These are phyloP conservation scores for cat (Felis catus) DNA, from an alignment of 2,113 vertebrate genomes.

Conservation along the genomic window DNA sequence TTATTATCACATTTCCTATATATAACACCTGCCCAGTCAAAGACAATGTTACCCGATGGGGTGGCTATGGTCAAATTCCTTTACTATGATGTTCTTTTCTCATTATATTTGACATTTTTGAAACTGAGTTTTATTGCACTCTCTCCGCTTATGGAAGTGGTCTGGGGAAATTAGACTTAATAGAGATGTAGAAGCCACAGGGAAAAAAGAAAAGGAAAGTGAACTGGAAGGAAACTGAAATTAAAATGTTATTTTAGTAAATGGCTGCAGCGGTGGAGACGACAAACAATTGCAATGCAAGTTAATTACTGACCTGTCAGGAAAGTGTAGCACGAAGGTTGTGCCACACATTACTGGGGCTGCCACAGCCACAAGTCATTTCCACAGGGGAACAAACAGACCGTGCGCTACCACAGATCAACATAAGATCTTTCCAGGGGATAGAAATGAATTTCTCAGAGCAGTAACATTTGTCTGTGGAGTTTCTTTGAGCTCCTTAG, in stretches of 20 bases:
- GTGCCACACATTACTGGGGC: conserved; percentile 61
- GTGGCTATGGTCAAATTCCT: conserved; percentile 64
- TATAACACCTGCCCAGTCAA: conserved; percentile 56
- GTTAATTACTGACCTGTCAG: conserved; percentile 64
- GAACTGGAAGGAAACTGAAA: conserved; percentile 69
- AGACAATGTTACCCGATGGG: conserved; percentile 57
- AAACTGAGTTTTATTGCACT: conserved; percentile 60
- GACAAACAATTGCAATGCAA: conserved; percentile 59
- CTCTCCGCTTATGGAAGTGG: conserved; percentile 71
- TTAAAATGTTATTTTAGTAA: conserved; percentile 80
- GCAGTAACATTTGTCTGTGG: conserved; percentile 53
- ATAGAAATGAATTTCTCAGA: conserved; percentile 48
- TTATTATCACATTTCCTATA: conserved; percentile 53
- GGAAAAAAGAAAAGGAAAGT: conserved; percentile 65
- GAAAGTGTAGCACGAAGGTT: conserved; percentile 29
- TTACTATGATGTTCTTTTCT: conserved; percentile 73
- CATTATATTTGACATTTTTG: conserved; percentile 54
- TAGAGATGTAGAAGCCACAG: conserved; percentile 55
- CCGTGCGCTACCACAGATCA: conserved; percentile 41
- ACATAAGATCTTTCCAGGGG: conserved; percentile 52
- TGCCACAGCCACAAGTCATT: conserved; percentile 53
- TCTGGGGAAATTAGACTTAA: conserved; percentile 78
- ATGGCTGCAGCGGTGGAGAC: conserved; percentile 60
- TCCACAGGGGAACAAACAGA: conserved; percentile 50
- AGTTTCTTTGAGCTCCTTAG: not conserved